Percentiles rank a stretch among this genome's conserved stretches.
phyloP scores from a whole-genome alignment of 2,888 invertebrate species.

The Trichopoda pennipes region DNA sequence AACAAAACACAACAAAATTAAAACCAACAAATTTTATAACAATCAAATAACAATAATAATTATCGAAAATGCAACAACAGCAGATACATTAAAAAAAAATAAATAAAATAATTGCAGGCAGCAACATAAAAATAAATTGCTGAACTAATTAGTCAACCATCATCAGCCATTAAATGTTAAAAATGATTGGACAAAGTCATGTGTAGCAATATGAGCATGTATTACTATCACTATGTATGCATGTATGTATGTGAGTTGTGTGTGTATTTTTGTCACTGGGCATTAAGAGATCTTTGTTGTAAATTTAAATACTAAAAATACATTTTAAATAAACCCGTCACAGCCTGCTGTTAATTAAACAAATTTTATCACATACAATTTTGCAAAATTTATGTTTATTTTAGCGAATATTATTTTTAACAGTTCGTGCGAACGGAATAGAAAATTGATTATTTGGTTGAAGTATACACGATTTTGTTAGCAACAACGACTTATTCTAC shows the following conservation, averaged over 20 bases:
- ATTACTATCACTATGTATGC: background rate
- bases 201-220: background rate
- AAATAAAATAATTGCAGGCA: background rate
- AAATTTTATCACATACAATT: background rate
- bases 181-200: slow-evolving; percentile 18
- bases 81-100: background rate
- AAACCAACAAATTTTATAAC: slow-evolving; percentile 9
- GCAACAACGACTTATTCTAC: too few relatives aligned
- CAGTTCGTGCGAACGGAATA: background rate
- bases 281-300: slow-evolving; percentile 1
- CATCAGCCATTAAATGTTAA: slow-evolving; percentile 52
- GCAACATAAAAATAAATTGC: slow-evolving; percentile 4
- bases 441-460: background rate
- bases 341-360: background rate
- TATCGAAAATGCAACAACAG: background rate
- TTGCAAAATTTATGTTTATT: background rate
- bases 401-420: background rate
- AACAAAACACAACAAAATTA: too few relatives aligned
- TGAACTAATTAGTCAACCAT: slow-evolving; percentile 53
- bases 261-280: background rate
- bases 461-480: background rate
- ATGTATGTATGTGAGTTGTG: background rate
- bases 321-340: slow-evolving; percentile 11
- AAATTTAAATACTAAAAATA: slow-evolving; percentile 31
- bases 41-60: slow-evolving; percentile 33